Evolutionary conservation across 2,113 vertebrate species (phyloP).

Genomic region (Eulemur rufifrons): DNA sequence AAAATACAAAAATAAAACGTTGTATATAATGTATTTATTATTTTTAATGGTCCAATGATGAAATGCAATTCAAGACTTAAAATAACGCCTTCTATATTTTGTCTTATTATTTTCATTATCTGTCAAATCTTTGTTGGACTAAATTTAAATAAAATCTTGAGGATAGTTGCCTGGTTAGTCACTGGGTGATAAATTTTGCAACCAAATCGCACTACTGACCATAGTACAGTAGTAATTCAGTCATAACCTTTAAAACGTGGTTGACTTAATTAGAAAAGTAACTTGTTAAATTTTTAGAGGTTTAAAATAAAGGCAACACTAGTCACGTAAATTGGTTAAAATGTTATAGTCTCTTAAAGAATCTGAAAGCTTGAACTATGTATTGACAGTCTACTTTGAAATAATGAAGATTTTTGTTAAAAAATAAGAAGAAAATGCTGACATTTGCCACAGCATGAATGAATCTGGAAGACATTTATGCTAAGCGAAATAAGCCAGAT

Average conservation of each 20-base stretch:
- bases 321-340: background rate
- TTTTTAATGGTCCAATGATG: background rate
- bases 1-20: background rate
- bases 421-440: background rate
- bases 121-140: background rate
- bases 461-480: background rate
- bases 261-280: background rate
- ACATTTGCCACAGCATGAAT: background rate
- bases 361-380: background rate
- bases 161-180: background rate
- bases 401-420: background rate
- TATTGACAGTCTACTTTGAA: background rate
- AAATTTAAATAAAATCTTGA: background rate
- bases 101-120: background rate
- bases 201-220: background rate
- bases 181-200: background rate
- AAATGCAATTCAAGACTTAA: constrained; percentile 6
- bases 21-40: background rate
- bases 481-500: background rate
- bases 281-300: background rate
- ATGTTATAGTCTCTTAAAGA: background rate
- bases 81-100: background rate
- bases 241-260: background rate
- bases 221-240: background rate
- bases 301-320: background rate